Percentiles rank a stretch among this genome's conserved stretches.
These are phyloP conservation scores for Tretioscincus oriximinensis DNA, from an alignment of 2,113 vertebrate genomes.

Conservation along the genomic window DNA sequence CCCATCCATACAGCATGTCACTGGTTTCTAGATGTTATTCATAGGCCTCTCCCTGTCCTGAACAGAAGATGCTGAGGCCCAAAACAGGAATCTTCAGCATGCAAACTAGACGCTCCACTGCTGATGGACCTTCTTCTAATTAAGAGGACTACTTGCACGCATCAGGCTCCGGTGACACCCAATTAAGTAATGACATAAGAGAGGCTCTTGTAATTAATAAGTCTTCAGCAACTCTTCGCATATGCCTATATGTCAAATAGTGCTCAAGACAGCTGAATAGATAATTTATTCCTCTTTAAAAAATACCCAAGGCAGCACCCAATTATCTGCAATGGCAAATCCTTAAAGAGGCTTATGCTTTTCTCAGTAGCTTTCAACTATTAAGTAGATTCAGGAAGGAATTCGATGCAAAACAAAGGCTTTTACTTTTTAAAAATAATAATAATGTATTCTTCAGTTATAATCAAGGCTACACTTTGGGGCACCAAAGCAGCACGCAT, in stretches of 20 bases:
- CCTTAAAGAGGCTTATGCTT: constrained; percentile 57
- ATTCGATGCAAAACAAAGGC: constrained; percentile 50
- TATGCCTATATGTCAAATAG: constrained; percentile 65
- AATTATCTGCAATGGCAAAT: constrained; percentile 58
- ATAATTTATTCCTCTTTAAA: constrained; percentile 58
- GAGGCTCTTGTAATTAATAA: constrained; percentile 71
- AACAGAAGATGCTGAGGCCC: background rate
- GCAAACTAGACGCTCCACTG: background rate
- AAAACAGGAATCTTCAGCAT: background rate
- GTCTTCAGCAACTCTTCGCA: constrained; percentile 61
- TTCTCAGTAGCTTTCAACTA: constrained; percentile 43
- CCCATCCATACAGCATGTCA: too few species aligned
- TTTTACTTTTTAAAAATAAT: background rate
- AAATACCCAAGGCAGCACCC: constrained; percentile 58
- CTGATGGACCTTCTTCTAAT: constrained; percentile 44
- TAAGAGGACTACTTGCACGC: constrained; percentile 69
- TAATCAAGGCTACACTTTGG: background rate
- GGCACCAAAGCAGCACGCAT: background rate
- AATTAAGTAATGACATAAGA: constrained; percentile 70
- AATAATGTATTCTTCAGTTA: background rate
- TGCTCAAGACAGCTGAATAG: constrained; percentile 61
- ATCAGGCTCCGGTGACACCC: constrained; percentile 57
- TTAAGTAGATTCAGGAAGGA: constrained; percentile 44
- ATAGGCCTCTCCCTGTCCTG: too few species aligned
- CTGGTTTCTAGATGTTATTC: background rate